Base-by-base conservation (phyloP, 1,140 invertebrate genomes). In the Caenorhabditis remanei region DNA sequence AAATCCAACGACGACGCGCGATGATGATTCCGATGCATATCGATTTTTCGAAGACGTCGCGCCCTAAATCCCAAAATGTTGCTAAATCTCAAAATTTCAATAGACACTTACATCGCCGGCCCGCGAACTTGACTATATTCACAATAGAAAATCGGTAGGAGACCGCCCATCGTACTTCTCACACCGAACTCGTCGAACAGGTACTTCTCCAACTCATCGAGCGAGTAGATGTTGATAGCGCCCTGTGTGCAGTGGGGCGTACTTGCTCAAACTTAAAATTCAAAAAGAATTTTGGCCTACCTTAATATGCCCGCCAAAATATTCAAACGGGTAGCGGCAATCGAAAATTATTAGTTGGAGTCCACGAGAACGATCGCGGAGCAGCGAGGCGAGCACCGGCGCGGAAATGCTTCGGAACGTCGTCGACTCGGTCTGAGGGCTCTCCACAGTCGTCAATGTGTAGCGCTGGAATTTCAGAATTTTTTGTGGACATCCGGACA, bases 11-110 rank as follows among this genome's bases (percentile, higher is more conserved):
- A 32, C 32, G 32, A 32, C 46, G 46, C 43, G 21, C 43, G n/a
- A 79, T 79, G 71, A 79, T 79, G 50, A 24, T 79, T 79, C 32
- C 71, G 46, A 24, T 79, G 71, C 2, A n/a, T 79, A 4, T 79
- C 71, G n/a, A 79, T 79, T 79, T 50, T 79, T 50, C 71, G 71
- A 50, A 79, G 71, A 50, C 71, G 71, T 79, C 71, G 71, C 21
- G 71, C 71, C 71, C 71, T 79, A n/a, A 32, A 79, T n/a, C n/a
- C n/a, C n/a, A n/a, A n/a, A n/a, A n/a, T n/a, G n/a, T n/a, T n/a
- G n/a, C n/a, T n/a, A n/a, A n/a, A n/a, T n/a, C n/a, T n/a, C n/a
- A n/a, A n/a, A n/a, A n/a, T n/a, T n/a, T n/a, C n/a, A n/a, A n/a
- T n/a, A n/a, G n/a, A 24, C 32, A 71, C 65, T 71, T 9, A 71